Conservation (phyloP, 2,113 vertebrate species). For the Corvus moneduloides region DNA sequence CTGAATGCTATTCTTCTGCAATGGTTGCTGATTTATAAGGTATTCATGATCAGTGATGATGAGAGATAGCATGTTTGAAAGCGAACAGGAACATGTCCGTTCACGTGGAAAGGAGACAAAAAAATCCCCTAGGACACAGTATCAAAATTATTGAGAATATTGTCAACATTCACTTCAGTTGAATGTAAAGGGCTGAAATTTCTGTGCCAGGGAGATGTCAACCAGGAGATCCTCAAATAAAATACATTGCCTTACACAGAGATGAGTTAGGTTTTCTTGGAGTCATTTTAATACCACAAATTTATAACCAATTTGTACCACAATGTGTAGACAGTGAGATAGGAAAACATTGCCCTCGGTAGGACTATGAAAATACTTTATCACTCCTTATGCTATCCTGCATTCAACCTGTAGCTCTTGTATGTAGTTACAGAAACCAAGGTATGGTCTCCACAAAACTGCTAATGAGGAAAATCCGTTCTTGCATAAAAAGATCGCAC, state of each 20-base stretch:
- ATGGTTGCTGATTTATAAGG: not conserved
- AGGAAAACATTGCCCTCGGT: not conserved
- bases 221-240: not conserved
- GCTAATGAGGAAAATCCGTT: not conserved
- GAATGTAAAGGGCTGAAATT: not conserved
- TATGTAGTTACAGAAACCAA: not conserved
- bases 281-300: not conserved
- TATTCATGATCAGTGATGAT: not conserved
- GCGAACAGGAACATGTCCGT: not conserved
- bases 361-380: not conserved
- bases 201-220: not conserved
- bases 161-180: not conserved
- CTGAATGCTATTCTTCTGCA: not conserved
- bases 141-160: not conserved
- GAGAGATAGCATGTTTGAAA: not conserved
- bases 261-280: not conserved
- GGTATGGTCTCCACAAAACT: not conserved
- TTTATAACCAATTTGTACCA: not conserved
- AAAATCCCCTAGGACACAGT: not conserved
- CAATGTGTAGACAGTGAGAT: not conserved
- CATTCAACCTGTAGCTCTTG: not conserved
- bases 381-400: not conserved
- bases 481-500: not conserved
- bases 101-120: not conserved
- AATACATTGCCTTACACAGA: not conserved